Conservation (phyloP, 2,113 vertebrate species). For the Scatophagus argus region DNA sequence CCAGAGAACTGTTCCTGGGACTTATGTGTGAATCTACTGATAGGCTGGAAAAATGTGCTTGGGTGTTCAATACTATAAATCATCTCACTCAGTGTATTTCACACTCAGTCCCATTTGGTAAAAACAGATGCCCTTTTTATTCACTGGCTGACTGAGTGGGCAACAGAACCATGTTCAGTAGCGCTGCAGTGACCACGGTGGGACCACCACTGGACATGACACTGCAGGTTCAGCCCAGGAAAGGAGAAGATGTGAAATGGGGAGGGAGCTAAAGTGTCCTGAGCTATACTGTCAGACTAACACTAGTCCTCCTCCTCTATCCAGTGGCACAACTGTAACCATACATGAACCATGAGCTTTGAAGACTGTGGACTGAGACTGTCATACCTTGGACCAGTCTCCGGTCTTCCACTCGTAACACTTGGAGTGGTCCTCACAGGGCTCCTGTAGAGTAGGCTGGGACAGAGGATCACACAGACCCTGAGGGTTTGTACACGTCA, state of each 20-base stretch:
- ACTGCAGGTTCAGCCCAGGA: no score
- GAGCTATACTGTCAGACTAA: no score
- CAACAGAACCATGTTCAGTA: no score
- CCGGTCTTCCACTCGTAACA: constrained; percentile 97
- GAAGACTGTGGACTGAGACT: no score
- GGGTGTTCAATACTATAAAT: neutral
- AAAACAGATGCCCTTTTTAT: neutral
- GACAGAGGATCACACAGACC: constrained; percentile 90
- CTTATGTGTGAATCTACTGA: neutral
- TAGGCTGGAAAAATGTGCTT: neutral
- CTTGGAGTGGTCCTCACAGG: constrained; percentile 90
- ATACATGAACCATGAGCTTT: neutral
- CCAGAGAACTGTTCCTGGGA: neutral
- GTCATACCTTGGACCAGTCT: constrained; percentile 94
- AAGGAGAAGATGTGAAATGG: no score
- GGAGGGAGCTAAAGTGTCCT: no score
- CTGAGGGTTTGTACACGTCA: constrained; percentile 91
- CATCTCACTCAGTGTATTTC: neutral
- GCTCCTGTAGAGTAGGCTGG: constrained; percentile 86
- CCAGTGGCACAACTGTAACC: no score
- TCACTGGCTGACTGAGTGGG: no score
- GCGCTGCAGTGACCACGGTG: no score
- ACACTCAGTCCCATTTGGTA: neutral
- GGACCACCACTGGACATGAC: no score
- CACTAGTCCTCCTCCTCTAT: no score